Evolutionary conservation across 1,140 invertebrate species (phyloP).

Genomic region (Penaeus vannamei): DNA sequence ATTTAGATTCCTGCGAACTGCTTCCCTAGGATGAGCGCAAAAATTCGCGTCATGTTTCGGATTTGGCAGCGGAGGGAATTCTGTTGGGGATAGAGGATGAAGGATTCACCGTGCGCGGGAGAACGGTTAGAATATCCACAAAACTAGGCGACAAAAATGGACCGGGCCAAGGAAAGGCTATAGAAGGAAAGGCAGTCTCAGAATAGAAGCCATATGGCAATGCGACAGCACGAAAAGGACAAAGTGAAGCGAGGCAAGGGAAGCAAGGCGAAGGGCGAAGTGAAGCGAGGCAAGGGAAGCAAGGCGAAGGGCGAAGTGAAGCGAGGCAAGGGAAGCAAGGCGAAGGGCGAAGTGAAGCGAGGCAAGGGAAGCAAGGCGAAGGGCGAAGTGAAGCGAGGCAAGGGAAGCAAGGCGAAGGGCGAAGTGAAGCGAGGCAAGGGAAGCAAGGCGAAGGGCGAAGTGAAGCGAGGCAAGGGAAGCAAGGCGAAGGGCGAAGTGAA

Average conservation of each 20-base stretch:
- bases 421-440: neutral
- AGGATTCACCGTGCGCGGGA: no score
- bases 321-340: no score
- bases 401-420: constrained; percentile 19
- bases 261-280: neutral
- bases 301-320: neutral
- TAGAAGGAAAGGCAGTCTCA: neutral
- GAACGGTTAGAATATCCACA: no score
- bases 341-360: neutral
- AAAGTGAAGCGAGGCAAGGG: neutral
- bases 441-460: neutral
- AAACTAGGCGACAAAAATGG: no score
- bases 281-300: neutral
- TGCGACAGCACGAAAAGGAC: neutral
- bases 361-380: constrained; percentile 14
- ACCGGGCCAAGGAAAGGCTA: neutral
- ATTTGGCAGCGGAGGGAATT: no score
- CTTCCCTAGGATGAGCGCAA: no score
- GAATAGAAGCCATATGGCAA: neutral
- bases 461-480: no score
- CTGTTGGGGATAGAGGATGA: no score
- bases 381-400: no score
- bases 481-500: no score
- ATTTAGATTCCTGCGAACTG: no score
- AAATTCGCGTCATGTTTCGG: no score